Evolutionary conservation across 1,140 invertebrate species (phyloP).

Genomic region (Catajapyx aquilonaris): DNA sequence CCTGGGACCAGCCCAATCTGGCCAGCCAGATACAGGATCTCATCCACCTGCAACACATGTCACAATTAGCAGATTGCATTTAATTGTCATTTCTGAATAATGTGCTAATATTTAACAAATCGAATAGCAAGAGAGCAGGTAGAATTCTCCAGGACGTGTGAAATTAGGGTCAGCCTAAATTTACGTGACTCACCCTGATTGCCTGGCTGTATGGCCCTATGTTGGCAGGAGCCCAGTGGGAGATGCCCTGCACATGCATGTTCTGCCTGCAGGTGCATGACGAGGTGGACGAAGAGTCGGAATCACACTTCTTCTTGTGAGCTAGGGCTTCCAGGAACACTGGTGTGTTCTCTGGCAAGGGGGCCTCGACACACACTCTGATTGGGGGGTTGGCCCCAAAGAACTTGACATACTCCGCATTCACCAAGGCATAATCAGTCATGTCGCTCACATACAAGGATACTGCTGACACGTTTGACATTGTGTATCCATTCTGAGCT

Average conservation of each 20-base stretch:
- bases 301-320: conserved; percentile 23
- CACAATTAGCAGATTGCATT: too few relatives aligned
- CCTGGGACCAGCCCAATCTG: conserved; percentile 79
- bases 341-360: conserved; percentile 42
- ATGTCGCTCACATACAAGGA: conserved; percentile 66
- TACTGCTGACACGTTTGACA: conserved; percentile 51
- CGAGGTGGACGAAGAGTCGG: conserved; percentile 5
- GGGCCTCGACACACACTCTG: conserved; percentile 65
- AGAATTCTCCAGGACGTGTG: neutral
- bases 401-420: conserved; percentile 48
- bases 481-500: conserved; percentile 15
- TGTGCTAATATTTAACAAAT: too few relatives aligned
- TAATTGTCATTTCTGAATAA: too few relatives aligned
- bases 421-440: conserved; percentile 50
- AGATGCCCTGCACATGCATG: conserved; percentile 85
- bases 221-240: conserved; percentile 88
- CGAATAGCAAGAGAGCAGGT: too few relatives aligned
- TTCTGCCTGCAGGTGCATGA: conserved; percentile 26
- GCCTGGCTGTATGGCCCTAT: conserved; percentile 92
- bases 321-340: conserved; percentile 57
- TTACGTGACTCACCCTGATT: conserved; percentile 34
- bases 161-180: neutral
- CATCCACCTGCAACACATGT: conserved; percentile 50
- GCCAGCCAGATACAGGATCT: conserved; percentile 68
- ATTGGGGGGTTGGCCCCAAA: conserved; percentile 58